phyloP scores from a whole-genome alignment of 1,140 invertebrate species.

The Atta cephalotes region DNA sequence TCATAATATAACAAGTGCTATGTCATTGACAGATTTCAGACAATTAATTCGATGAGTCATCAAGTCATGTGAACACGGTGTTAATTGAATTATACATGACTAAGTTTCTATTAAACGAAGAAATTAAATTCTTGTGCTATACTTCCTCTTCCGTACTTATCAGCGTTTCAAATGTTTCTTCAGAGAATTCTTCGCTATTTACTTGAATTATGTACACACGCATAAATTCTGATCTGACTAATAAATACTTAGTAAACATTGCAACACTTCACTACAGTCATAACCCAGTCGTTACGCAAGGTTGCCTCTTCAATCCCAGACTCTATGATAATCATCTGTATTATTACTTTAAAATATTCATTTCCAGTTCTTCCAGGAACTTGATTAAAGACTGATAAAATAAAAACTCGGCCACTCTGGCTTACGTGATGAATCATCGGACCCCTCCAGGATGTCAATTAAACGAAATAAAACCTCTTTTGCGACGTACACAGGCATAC shows the following conservation, averaged over 20 bases:
- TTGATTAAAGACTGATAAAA: neutral
- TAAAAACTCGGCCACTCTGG: neutral
- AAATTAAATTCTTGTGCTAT: slow-evolving; percentile 9
- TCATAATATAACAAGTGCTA: neutral
- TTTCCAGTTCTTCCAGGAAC: neutral
- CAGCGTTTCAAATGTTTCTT: neutral
- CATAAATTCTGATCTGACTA: slow-evolving; percentile 6
- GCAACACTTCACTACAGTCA: slow-evolving; percentile 4
- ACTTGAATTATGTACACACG: neutral
- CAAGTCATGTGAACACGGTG: slow-evolving; percentile 6
- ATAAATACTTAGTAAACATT: slow-evolving; percentile 57
- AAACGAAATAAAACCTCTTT: slow-evolving; percentile 30
- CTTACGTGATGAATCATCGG: slow-evolving; percentile 15
- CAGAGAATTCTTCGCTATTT: neutral
- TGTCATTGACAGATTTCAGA: slow-evolving; percentile 21
- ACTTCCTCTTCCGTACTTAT: neutral
- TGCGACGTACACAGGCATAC: neutral
- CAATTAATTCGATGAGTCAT: slow-evolving; percentile 60
- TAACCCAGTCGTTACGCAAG: slow-evolving; percentile 2
- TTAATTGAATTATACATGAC: slow-evolving; percentile 55
- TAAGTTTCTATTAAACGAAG: slow-evolving; percentile 27
- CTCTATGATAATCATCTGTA: neutral
- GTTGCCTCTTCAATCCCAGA: neutral
- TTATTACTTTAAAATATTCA: neutral
- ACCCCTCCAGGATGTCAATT: slow-evolving; percentile 31